Evolutionary conservation across 2,888 invertebrate genomes (phyloP).

Genomic region (Metalampra italica): DNA sequence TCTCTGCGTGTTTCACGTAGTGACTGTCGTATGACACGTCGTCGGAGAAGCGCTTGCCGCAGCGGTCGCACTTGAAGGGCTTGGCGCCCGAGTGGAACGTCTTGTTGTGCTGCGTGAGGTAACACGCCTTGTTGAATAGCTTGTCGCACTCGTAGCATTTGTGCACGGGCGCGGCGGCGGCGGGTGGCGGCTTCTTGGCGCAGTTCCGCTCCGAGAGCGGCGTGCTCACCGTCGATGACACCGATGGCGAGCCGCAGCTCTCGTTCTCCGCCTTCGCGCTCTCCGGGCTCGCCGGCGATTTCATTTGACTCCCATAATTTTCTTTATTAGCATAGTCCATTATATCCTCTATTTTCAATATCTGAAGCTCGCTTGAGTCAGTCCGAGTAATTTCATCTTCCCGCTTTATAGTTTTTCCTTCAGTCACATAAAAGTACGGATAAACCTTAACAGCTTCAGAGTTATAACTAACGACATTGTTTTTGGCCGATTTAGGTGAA

Average conservation of each 20-base stretch:
- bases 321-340: constrained; percentile 76
- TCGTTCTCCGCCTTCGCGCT: constrained; percentile 63
- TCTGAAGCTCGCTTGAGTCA: constrained; percentile 56
- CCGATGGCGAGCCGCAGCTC: constrained; percentile 54
- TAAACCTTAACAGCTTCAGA: constrained; percentile 54
- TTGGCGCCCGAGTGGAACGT: constrained; percentile 92
- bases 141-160: constrained; percentile 92
- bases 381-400: constrained; percentile 47
- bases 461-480: constrained; percentile 54
- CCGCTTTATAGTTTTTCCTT: constrained; percentile 65
- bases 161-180: constrained; percentile 50
- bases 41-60: constrained; percentile 90
- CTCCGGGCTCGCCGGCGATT: constrained; percentile 71
- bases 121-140: constrained; percentile 90
- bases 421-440: constrained; percentile 58
- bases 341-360: constrained; percentile 68
- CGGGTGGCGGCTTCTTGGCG: constrained; percentile 47
- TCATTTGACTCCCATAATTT: constrained; percentile 69
- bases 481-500: constrained; percentile 53
- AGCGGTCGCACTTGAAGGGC: constrained; percentile 90
- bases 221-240: constrained; percentile 62
- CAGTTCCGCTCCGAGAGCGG: constrained; percentile 67
- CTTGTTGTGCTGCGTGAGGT: constrained; percentile 94
- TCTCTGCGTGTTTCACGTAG: constrained; percentile 85
- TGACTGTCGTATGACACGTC: constrained; percentile 86